Evolutionary conservation across 1,140 invertebrate genomes (phyloP).

Genomic region (Leguminivora glycinivorella): DNA sequence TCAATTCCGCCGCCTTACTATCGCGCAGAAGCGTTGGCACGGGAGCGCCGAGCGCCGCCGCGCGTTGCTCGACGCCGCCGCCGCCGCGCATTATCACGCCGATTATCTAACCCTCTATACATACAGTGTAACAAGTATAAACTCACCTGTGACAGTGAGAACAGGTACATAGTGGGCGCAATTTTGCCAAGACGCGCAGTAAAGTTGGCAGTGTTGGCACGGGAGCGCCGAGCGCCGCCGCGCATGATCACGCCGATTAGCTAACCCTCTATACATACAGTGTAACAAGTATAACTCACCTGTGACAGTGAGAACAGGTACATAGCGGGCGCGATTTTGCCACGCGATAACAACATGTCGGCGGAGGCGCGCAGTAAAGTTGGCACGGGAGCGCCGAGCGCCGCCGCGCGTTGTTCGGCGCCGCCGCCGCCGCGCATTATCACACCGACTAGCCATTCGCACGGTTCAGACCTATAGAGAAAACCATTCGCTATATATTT

Average conservation of each 20-base stretch:
- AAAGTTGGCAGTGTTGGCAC: slow-evolving; percentile 55
- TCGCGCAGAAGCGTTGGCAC: slow-evolving; percentile 56
- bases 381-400: slow-evolving; percentile 56
- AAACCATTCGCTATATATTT: not conserved
- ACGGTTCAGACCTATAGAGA: slow-evolving; percentile 47
- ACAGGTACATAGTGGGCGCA: slow-evolving; percentile 58
- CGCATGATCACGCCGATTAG: too few relatives aligned
- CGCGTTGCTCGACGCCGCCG: slow-evolving; percentile 54
- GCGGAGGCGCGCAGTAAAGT: slow-evolving; percentile 58
- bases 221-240: slow-evolving; percentile 46
- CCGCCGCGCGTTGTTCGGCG: slow-evolving; percentile 57
- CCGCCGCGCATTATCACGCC: slow-evolving; percentile 59
- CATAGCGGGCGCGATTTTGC: slow-evolving; percentile 54
- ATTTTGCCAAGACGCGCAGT: slow-evolving; percentile 56
- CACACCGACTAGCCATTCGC: slow-evolving; percentile 64
- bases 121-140: not conserved
- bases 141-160: slow-evolving; percentile 57
- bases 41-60: slow-evolving; percentile 56
- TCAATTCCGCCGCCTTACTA: too few relatives aligned
- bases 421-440: slow-evolving; percentile 59
- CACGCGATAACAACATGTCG: slow-evolving; percentile 63
- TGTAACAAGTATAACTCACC: slow-evolving; percentile 40
- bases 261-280: too few relatives aligned
- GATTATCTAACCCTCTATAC: slow-evolving; percentile 38
- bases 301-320: slow-evolving; percentile 63